phyloP scores from a whole-genome alignment of 1,140 invertebrate species.

The Ditylenchus dipsaci region DNA sequence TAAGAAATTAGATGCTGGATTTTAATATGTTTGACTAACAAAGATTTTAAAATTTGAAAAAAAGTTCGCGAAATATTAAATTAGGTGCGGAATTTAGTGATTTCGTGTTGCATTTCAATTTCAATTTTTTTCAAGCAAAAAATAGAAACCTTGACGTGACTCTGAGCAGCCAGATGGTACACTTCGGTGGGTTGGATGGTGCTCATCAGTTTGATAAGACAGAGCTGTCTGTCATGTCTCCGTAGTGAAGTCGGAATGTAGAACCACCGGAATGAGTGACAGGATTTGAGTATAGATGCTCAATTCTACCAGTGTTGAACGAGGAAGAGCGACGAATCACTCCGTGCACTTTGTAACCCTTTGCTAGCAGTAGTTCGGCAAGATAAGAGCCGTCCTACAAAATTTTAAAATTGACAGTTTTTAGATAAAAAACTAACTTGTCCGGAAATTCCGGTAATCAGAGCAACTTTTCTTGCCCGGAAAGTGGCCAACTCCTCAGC shows the following conservation, averaged over 20 bases:
- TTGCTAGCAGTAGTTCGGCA: conserved; percentile 85
- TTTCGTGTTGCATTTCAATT: no score
- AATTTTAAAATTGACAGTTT: no score
- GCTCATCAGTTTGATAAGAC: conserved; percentile 88
- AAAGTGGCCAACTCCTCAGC: conserved; percentile 30
- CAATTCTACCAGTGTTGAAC: conserved; percentile 91
- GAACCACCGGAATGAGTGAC: conserved; percentile 41
- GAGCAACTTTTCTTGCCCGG: conserved; percentile 65
- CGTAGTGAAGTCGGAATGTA: conserved; percentile 88
- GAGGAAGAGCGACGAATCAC: conserved; percentile 89
- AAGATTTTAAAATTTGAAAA: no score
- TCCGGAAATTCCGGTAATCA: conserved; percentile 86
- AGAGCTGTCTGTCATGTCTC: conserved; percentile 98
- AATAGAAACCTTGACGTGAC: conserved; percentile 98
- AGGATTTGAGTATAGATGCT: conserved; percentile 83
- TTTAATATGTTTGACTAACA: no score
- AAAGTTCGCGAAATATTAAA: no score
- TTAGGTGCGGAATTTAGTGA: no score
- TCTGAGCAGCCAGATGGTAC: conserved; percentile 98
- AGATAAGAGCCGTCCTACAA: conserved; percentile 98
- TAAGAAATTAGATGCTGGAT: no score
- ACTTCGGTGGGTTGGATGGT: conserved; percentile 83
- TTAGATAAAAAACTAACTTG: conserved; percentile 69
- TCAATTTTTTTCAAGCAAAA: no score
- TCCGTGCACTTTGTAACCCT: conserved; percentile 81